Evolutionary conservation across 2,797 vertebrate genomes (phyloP).

Genomic region (Gambusia yucatana): DNA sequence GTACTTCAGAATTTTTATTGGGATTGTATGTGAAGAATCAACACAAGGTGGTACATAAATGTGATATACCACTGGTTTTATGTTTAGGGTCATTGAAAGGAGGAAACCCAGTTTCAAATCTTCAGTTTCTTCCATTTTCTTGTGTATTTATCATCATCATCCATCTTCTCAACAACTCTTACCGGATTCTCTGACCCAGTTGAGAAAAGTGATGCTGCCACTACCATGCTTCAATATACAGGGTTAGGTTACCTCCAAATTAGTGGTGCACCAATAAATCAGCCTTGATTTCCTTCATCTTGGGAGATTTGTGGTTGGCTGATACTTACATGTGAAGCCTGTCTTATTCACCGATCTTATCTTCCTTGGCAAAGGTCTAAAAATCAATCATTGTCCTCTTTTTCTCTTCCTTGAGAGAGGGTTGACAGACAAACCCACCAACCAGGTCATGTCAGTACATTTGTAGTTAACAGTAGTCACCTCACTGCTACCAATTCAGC

Average conservation of each 20-base stretch:
- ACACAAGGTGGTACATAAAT: neutral
- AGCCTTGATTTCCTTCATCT: no score
- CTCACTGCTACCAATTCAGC: no score
- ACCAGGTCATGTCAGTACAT: no score
- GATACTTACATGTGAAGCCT: no score
- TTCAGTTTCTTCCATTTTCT: neutral
- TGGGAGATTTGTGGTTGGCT: no score
- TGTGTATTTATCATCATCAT: neutral
- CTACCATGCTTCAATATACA: neutral
- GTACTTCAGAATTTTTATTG: neutral
- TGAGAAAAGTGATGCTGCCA: neutral
- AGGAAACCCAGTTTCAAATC: neutral
- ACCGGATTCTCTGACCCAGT: neutral
- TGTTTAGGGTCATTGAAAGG: neutral
- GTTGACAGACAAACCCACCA: no score
- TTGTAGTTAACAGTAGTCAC: no score
- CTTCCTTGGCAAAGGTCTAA: no score
- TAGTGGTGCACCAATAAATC: no score
- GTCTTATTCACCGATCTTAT: no score
- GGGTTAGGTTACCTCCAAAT: neutral
- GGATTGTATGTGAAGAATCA: neutral
- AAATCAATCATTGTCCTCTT: no score
- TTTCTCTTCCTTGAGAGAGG: no score
- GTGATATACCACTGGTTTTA: neutral
- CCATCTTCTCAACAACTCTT: neutral